Evolutionary conservation across 1,140 invertebrate genomes (phyloP), one percentile per base, ranked within the genome.

Genomic region (Musca vetustissima): DNA sequence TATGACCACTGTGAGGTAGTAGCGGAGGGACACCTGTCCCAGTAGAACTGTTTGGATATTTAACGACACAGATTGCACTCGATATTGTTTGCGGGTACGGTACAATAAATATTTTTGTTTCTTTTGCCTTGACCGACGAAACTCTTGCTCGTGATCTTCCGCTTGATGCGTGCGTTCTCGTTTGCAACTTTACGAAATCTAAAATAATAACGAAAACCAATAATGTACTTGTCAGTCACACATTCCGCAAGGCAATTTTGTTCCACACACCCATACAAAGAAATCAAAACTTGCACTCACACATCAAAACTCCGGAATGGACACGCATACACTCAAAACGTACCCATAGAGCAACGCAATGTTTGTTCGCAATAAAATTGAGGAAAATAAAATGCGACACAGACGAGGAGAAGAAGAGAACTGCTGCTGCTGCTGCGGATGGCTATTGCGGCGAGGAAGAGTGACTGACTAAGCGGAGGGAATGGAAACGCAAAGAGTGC

Each of bases 121-220:
- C 9, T 3, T 13, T 43, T 43, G 6, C 36, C 36, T 43, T 11
- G 36, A 43, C 36, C 36, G 36, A 43, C 6, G 36, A 9, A 6
- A 13, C 36, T 43, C 11, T 43, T 32, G 25, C 13, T 59, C 4
- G 55, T 59, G 55, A 59, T 59, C 55, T 59, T 59, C 24, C 55
- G 55, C 55, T 59, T 28, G n/a, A 28, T 59, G 55, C 55, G 55
- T 59, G 25, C 55, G 55, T 28, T 59, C 55, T 59, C 55, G 55
- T 59, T 59, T 59, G 55, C 55, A 59, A 59, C 55, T 28, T 59
- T 59, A 59, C 55, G 55, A 59, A 59, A 28, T 59, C 55, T 59
- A 59, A 59, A 59, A 59, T 59, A 59, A 25, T 25, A 28, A 59
- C 25, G 24, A 25, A 59, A 17, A 17, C 25, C 24, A 59, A 59